Conservation (phyloP, 2,113 vertebrate species). For the Aplodontia rufa region DNA sequence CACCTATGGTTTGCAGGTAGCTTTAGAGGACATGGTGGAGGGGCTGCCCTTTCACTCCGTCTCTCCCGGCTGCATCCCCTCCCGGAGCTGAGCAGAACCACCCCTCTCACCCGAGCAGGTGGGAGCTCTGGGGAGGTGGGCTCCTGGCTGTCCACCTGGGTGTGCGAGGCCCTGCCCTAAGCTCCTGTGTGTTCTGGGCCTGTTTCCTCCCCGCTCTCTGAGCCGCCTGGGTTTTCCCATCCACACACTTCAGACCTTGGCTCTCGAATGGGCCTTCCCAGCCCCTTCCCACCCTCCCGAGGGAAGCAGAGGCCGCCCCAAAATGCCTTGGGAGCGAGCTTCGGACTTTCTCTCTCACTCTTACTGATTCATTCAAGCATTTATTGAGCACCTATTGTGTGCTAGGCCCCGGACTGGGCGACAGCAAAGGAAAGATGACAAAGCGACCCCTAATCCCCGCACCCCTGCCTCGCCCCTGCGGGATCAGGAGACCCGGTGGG, state of each 20-base stretch:
- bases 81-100: too few relatives aligned
- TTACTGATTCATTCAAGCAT: neutral
- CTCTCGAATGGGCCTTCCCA: neutral
- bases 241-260: neutral
- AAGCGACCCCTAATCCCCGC: neutral
- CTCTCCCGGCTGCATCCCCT: neutral
- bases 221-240: neutral
- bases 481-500: neutral
- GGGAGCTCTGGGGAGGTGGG: neutral
- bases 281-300: neutral
- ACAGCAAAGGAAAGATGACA: neutral
- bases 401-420: neutral
- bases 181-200: neutral
- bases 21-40: neutral
- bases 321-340: neutral
- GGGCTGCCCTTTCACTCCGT: neutral
- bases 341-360: neutral
- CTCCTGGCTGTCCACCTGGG: neutral
- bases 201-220: neutral
- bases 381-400: conserved; percentile 45
- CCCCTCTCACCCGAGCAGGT: neutral
- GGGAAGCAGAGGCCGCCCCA: neutral
- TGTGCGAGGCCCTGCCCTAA: too few relatives aligned
- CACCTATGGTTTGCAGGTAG: neutral
- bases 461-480: neutral